Evolutionary conservation across 2,888 invertebrate genomes (phyloP), one percentile per base, ranked within the genome.

Genomic region (Petrolisthes manimaculis): DNA sequence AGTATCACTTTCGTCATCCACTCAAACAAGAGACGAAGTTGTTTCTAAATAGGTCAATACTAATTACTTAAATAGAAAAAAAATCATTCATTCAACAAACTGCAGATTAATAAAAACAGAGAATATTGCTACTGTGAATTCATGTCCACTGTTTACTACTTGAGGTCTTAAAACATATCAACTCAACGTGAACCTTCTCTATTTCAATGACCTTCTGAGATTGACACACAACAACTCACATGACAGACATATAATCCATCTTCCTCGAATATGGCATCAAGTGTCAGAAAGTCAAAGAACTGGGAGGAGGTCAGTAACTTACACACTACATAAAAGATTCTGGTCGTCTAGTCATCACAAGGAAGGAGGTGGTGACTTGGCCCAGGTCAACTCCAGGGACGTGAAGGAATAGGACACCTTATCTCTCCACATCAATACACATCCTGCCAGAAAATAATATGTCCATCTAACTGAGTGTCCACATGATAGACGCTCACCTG

Each of bases 131-230:
- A 74, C 84, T 37, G 80, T 69, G 84, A 84, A 88, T 67, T 51
- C 84, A 88, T 88, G 84, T 88, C 84, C 84, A 81, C 79, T 88
- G 84, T 81, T 75, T 83, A 69, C 87, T 67, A 79, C 67, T 6
- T 87, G 87, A 81, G 87, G 83, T 87, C 81, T 74, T 75, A 88
- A 80, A 84, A 84, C 88, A 88, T 88, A 84, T 88, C 88, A 88
- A 84, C 81, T 88, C 84, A 84, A 71, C 61, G 18, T 81, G 53
- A 84, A 84, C 84, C 81, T 69, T 24, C 74, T 80, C 77, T 51
- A 37, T 88, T 37, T 56, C 88, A 79, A 75, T 88, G 77, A 80
- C 88, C 81, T 81, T 81, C 84, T 80, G 56, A 75, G 71, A 79
- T 24, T 74, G n/a, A 54, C 54, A 74, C 53, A n/a, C 55, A 12